phyloP scores from a whole-genome alignment of 2,888 invertebrate species.

The Leptura quadrifasciata region DNA sequence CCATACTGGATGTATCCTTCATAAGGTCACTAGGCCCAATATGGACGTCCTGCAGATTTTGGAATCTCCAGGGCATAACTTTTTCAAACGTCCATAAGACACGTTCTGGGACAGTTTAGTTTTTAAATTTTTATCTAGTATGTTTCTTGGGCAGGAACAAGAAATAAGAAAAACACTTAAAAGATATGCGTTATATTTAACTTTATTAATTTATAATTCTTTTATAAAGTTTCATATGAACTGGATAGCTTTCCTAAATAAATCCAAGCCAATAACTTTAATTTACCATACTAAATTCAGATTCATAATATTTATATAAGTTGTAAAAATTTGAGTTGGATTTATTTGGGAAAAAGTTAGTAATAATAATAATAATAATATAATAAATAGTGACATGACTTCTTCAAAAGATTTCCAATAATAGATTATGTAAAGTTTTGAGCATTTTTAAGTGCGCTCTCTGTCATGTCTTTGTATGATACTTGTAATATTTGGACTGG shows the following conservation, averaged over 20 bases:
- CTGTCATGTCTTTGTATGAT: slow-evolving; percentile 63
- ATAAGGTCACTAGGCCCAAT: too few species aligned
- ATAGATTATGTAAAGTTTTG: slow-evolving; percentile 69
- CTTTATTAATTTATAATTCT: slow-evolving; percentile 75
- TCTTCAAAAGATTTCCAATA: slow-evolving; percentile 64
- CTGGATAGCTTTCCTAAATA: slow-evolving; percentile 71
- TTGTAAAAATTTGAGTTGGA: slow-evolving; percentile 66
- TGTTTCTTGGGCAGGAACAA: neutral
- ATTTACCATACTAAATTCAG: slow-evolving; percentile 59
- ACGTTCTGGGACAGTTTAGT: too few species aligned
- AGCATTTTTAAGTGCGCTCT: slow-evolving; percentile 67
- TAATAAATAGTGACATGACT: slow-evolving; percentile 69
- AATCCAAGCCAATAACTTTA: slow-evolving; percentile 68
- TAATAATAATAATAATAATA: slow-evolving; percentile 63
- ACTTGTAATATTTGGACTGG: slow-evolving; percentile 58
- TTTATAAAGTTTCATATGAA: slow-evolving; percentile 75
- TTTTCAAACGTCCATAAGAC: too few species aligned
- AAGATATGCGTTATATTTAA: slow-evolving; percentile 73
- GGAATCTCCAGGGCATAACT: too few species aligned
- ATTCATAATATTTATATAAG: slow-evolving; percentile 61
- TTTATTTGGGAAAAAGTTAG: slow-evolving; percentile 70
- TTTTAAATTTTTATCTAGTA: too few species aligned
- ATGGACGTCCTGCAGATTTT: too few species aligned
- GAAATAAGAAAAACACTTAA: slow-evolving; percentile 43
- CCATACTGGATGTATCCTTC: too few species aligned